Evolutionary conservation across 2,113 vertebrate genomes (phyloP).

Genomic region (Cyanistes caeruleus): DNA sequence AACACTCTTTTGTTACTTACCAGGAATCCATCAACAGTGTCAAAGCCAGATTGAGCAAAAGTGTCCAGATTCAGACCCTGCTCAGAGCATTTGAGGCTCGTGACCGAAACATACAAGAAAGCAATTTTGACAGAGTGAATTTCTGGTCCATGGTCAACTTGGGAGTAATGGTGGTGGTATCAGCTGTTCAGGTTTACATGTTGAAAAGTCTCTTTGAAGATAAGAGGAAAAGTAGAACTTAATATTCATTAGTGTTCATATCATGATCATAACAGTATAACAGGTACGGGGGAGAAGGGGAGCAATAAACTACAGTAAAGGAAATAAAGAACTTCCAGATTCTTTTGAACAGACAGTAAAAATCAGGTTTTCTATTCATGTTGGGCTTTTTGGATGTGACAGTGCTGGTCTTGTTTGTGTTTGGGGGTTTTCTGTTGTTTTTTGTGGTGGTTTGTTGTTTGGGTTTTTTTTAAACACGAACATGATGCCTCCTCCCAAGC

Average conservation of each 20-base stretch:
- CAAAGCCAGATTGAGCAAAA: slow-evolving; percentile 91
- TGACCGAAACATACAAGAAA: slow-evolving; percentile 95
- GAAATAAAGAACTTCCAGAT: not conserved
- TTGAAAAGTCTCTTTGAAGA: slow-evolving; percentile 94
- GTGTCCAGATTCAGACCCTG: slow-evolving; percentile 91
- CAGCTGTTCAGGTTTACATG: slow-evolving; percentile 90
- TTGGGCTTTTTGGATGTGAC: not conserved
- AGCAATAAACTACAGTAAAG: slow-evolving; percentile 39
- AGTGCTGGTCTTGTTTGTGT: not conserved
- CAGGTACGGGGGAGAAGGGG: not conserved
- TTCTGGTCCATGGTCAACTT: slow-evolving; percentile 92
- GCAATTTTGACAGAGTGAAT: slow-evolving; percentile 93
- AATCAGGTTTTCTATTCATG: not conserved
- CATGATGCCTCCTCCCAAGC: not conserved
- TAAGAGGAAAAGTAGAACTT: slow-evolving; percentile 90
- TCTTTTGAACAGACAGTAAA: slow-evolving; percentile 27
- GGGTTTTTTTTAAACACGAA: not conserved
- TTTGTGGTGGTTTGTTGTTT: not conserved
- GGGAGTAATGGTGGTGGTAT: slow-evolving; percentile 87
- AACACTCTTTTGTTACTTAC: slow-evolving; percentile 40
- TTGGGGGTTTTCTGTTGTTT: not conserved
- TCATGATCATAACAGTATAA: not conserved
- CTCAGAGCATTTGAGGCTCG: slow-evolving; percentile 95
- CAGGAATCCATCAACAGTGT: slow-evolving; percentile 96
- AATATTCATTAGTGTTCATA: slow-evolving; percentile 32